Evolutionary conservation across 2,888 invertebrate species (phyloP).

Genomic region (Drosophila nr. perissopoda): DNA sequence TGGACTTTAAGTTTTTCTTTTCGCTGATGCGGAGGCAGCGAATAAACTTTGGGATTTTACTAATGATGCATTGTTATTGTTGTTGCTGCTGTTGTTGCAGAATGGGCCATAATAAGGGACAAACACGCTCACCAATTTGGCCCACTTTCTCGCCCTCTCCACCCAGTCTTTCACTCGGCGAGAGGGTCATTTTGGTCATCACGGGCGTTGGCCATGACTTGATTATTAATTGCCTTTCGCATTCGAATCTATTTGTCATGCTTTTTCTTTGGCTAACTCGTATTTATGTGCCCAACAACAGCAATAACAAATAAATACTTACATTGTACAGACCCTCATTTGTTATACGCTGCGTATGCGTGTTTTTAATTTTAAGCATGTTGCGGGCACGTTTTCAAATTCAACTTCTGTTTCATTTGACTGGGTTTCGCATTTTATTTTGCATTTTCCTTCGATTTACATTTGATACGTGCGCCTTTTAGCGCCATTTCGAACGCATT

Average conservation of each 20-base stretch:
- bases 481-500: conserved; percentile 36
- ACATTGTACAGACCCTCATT: conserved; percentile 34
- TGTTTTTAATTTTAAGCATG: conserved; percentile 68
- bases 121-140: conserved; percentile 5
- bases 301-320: conserved; percentile 4
- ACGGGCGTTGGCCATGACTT: conserved; percentile 45
- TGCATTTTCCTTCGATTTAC: conserved; percentile 31
- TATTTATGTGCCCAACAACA: conserved; percentile 44
- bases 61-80: conserved; percentile 46
- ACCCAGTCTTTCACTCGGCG: background rate
- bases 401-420: conserved; percentile 44
- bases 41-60: conserved; percentile 36
- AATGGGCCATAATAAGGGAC: conserved; percentile 17
- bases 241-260: conserved; percentile 73
- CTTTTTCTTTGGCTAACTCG: conserved; percentile 40
- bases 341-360: conserved; percentile 68
- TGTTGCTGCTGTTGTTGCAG: conserved; percentile 10
- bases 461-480: conserved; percentile 53
- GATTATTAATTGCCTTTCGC: conserved; percentile 74
- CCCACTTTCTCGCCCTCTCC: conserved; percentile 14
- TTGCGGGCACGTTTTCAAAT: conserved; percentile 44
- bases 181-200: conserved; percentile 38
- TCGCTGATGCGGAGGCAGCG: background rate
- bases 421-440: conserved; percentile 23
- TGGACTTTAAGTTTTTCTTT: conserved; percentile 1